phyloP scores from a whole-genome alignment of 2,113 vertebrate species.

The Sminthopsis crassicaudata region DNA sequence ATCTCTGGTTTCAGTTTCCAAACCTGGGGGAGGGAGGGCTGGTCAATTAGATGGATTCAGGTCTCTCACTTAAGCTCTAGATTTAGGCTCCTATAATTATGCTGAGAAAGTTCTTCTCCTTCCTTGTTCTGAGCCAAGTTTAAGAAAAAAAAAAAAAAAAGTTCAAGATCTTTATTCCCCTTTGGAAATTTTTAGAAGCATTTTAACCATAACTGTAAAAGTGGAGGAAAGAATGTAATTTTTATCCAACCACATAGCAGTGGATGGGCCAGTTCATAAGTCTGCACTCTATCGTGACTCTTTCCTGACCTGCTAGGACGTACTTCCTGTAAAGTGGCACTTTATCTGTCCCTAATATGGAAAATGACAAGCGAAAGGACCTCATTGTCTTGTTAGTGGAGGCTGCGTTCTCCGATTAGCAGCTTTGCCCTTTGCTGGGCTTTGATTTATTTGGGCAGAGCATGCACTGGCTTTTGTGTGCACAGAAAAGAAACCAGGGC shows the following conservation, averaged over 20 bases:
- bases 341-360: slow-evolving; percentile 75
- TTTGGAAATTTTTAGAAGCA: slow-evolving; percentile 35
- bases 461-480: slow-evolving; percentile 72
- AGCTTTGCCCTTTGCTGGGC: slow-evolving; percentile 79
- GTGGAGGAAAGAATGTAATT: slow-evolving; percentile 33
- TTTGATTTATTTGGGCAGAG: slow-evolving; percentile 83
- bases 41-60: not conserved
- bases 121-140: not conserved
- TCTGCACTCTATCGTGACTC: not conserved
- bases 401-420: slow-evolving; percentile 81
- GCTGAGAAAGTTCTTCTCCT: slow-evolving; percentile 12
- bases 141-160: slow-evolving; percentile 44
- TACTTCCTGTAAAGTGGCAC: slow-evolving; percentile 66
- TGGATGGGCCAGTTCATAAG: slow-evolving; percentile 16
- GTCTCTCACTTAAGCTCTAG: not conserved
- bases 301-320: slow-evolving; percentile 69
- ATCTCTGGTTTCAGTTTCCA: not conserved
- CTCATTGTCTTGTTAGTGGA: slow-evolving; percentile 66
- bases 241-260: slow-evolving; percentile 12
- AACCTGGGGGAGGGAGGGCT: not conserved
- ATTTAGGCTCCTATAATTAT: not conserved
- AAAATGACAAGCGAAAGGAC: slow-evolving; percentile 62
- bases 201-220: slow-evolving; percentile 26
- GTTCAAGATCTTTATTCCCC: slow-evolving; percentile 17
- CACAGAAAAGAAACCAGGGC: slow-evolving; percentile 73